Conservation (phyloP, 1,140 invertebrate genomes). For the Lasioglossum albipes region DNA sequence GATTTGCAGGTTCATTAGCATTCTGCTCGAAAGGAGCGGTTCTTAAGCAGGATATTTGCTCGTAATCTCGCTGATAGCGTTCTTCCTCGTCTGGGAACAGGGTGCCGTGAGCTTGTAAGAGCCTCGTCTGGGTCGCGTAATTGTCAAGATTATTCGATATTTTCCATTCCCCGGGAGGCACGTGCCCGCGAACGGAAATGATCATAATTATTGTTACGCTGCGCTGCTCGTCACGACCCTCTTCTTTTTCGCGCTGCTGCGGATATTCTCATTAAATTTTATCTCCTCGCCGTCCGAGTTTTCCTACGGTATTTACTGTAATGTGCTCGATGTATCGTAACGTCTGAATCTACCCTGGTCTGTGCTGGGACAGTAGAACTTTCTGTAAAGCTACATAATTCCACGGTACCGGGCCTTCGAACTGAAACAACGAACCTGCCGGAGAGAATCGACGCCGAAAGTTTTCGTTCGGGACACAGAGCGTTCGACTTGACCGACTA, state of each 20-base stretch:
- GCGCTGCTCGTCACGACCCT: too few species aligned
- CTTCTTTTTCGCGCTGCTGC: neutral
- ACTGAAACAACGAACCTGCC: neutral
- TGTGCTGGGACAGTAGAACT: neutral
- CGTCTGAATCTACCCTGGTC: neutral
- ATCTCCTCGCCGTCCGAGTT: neutral
- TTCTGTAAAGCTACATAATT: neutral
- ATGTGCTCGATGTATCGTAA: neutral
- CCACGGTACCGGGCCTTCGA: neutral
- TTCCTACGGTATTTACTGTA: neutral
- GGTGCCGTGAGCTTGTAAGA: too few species aligned
- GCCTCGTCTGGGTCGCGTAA: neutral
- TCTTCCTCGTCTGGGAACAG: neutral
- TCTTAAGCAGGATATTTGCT: neutral
- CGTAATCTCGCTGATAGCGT: neutral
- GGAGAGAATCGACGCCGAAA: neutral
- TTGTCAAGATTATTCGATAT: slow-evolving; percentile 5
- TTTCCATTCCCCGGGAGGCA: neutral
- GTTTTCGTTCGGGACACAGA: neutral
- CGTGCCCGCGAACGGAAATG: neutral
- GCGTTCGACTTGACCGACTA: neutral
- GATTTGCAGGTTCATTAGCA: neutral
- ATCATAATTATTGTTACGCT: slow-evolving; percentile 1
- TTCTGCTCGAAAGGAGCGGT: neutral
- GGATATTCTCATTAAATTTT: slow-evolving; percentile 13